Evolutionary conservation across 2,797 vertebrate genomes (phyloP), one percentile per base, ranked within the genome.

Genomic region (Lophotriccus pileatus): DNA sequence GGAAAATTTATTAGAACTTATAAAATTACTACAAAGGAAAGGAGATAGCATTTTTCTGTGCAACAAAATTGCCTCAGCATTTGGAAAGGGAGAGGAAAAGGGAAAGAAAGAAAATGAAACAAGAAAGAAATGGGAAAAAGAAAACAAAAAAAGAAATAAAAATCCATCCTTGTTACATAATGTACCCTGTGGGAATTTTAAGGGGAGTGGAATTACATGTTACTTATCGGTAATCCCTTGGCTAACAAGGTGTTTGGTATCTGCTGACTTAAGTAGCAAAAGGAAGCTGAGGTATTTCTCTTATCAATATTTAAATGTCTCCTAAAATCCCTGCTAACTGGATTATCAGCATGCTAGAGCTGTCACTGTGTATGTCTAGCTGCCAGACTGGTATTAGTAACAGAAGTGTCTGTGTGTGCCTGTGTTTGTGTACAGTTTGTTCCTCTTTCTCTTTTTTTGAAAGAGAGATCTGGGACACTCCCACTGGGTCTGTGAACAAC

Each of bases 171-270:
- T 93, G 53, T 90, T 95, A 41, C 41, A 87, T 84, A 87, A 89
- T 32, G 25, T 59, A 36, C 34, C 60, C 84, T 67, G 53, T 36
- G 39, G 82, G 49, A 50, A 46, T 89, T 94, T 85, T 70, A 89
- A 64, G 49, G 90, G 63, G 41, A 52, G n/a, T 32, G 50, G 88
- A 91, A 94, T 95, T 95, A 95, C 86, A 83, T 43, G 70, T 85
- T 92, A 77, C 55, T 92, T 94, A 62, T 22, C 89, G 49, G 52
- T 94, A 95, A 97, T 95, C 77, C 49, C 60, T 76, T 66, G 59
- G 74, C 66, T 93, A 90, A 90, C 68, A 94, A 94, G 90, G 74
- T 92, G 70, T 83, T 96, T 76, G 55, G 46, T 56, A 55, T 94
- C 64, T 92, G 56, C 78, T 84, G 87, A 74, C 39, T 85, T 64